Base-by-base conservation (phyloP, 2,113 vertebrate species). In the Scatophagus argus region DNA sequence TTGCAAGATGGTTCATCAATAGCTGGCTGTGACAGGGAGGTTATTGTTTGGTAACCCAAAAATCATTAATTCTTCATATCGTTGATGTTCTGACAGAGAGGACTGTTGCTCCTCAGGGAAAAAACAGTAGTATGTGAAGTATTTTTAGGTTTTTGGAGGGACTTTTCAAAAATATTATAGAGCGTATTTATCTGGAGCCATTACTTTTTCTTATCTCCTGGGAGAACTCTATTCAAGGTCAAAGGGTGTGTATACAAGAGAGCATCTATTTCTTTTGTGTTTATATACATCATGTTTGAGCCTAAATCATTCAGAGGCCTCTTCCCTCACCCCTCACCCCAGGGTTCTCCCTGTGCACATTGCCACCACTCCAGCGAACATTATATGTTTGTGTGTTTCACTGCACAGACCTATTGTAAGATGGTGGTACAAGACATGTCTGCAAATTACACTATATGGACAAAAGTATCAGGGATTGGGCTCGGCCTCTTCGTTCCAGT, bases 1-100 rank as follows among this genome's bases (percentile, higher is more conserved):
- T 49, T 59, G 52, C 23, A 11, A 62, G 75, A 78, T 67, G 32
- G 62, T 61, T 90, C 69, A 78, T 90, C 86, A 80, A 86, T 87
- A 87, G 69, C 64, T 36, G 65, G 38, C 69, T 39, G 77, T 62
- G 82, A 79, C 55, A 71, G 52, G 78, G 74, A 64, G 3, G 51
- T 61, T 75, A 69, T 71, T 81, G 75, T 83, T 74, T 87, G 84
- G 76, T 75, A 78, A 76, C 36, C 31, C 47, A 49, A 74, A 77
- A 87, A 87, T 84, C 70, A 80, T 84, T 66, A 73, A 85, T 78
- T 79, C 65, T 47, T 85, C 83, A 77, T 52, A 71, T 64, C 77
- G 89, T 70, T 79, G 81, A 91, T 70, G 65, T 81, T 82, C 27
- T 77, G 74, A 84, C 79, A 86, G 56, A 68, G 65, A 52, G 21